Conservation (phyloP, 2,888 invertebrate genomes). For the Polydrusus cervinus region DNA sequence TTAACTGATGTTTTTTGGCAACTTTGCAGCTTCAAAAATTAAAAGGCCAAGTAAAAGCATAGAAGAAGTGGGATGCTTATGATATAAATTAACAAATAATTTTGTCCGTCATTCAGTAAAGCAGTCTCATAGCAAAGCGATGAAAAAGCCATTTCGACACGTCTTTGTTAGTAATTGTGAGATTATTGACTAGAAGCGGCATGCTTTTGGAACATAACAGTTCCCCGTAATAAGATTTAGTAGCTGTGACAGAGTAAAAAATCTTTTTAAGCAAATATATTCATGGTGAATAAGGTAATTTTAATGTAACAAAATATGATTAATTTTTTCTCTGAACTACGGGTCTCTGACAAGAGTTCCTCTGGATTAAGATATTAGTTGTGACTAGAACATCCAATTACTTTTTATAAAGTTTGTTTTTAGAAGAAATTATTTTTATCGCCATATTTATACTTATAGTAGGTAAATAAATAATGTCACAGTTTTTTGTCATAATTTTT, state of each 20-base stretch:
- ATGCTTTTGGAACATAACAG: conserved; percentile 18
- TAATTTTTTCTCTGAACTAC: conserved; percentile 20
- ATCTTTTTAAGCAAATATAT: conserved; percentile 28
- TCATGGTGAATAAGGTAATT: not conserved
- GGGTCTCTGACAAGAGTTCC: not conserved
- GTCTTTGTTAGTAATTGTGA: conserved; percentile 58
- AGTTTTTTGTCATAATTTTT: not conserved
- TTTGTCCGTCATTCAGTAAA: not conserved
- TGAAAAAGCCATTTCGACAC: conserved; percentile 59
- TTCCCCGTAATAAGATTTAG: conserved; percentile 21
- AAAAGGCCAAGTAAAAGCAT: no score
- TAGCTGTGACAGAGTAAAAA: conserved; percentile 17
- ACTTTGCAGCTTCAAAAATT: no score
- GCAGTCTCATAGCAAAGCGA: conserved; percentile 1
- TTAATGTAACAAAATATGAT: conserved; percentile 2
- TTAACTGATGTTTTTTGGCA: no score
- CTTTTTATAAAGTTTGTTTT: no score
- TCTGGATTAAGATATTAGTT: no score
- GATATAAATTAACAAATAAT: no score
- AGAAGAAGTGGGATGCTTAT: no score
- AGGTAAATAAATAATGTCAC: not conserved
- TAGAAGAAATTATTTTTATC: no score
- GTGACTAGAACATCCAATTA: no score
- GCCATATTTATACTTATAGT: not conserved
- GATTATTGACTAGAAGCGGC: conserved; percentile 52